phyloP scores from a whole-genome alignment of 2,888 invertebrate species.

The Perithous albicinctus region DNA sequence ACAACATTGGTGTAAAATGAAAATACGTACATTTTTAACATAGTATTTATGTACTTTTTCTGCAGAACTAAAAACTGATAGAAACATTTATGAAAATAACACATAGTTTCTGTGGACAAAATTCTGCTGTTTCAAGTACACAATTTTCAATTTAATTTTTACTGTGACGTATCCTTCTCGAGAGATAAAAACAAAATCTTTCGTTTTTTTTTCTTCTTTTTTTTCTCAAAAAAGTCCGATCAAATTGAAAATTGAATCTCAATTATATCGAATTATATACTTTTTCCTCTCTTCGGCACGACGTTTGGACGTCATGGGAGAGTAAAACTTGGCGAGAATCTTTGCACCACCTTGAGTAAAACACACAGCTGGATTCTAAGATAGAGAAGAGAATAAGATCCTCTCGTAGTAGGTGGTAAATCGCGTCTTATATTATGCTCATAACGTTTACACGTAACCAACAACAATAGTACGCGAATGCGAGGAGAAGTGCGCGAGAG shows the following conservation, averaged over 20 bases:
- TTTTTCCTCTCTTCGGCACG: not conserved
- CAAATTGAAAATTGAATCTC: not conserved
- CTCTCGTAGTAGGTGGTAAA: constrained; percentile 58
- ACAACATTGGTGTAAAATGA: too few species aligned
- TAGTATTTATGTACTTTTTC: too few species aligned
- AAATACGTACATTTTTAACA: too few species aligned
- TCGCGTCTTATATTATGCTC: constrained; percentile 61
- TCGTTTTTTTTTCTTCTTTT: too few species aligned
- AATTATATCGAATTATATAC: not conserved
- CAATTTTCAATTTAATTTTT: too few species aligned
- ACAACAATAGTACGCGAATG: constrained; percentile 62
- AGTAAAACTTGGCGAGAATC: not conserved
- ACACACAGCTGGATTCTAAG: not conserved
- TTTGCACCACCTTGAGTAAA: not conserved
- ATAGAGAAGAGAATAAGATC: constrained; percentile 29
- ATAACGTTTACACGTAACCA: constrained; percentile 67
- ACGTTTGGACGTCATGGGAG: not conserved
- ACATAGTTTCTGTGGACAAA: too few species aligned
- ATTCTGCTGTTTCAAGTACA: too few species aligned
- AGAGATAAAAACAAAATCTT: too few species aligned
- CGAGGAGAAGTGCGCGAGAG: constrained; percentile 41
- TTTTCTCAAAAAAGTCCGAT: too few species aligned
- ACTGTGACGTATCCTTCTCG: too few species aligned
- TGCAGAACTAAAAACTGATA: too few species aligned
- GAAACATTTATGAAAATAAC: too few species aligned